Evolutionary conservation across 92 coral and sea anemone genomes (phyloP).

Genomic region (Metridium senile): DNA sequence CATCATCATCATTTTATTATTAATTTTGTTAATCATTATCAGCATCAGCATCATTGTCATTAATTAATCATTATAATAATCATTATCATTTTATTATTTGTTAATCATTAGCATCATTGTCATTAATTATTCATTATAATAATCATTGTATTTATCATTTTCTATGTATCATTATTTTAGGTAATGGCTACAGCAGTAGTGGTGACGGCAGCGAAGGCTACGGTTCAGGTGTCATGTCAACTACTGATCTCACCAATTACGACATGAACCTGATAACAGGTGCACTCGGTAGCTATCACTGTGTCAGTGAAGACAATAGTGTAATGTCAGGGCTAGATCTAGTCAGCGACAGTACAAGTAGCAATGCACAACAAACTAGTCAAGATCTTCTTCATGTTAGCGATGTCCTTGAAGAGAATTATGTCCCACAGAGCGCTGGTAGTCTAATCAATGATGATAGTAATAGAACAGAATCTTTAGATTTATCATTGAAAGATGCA

Average conservation of each 20-base stretch:
- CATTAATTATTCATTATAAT: too few species aligned
- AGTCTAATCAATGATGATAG: background rate
- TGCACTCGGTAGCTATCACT: constrained; percentile 66
- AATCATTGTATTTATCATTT: too few species aligned
- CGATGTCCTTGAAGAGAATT: background rate
- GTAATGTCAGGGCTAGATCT: constrained; percentile 46
- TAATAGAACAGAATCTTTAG: background rate
- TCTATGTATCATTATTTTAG: too few species aligned
- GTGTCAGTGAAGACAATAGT: constrained; percentile 80
- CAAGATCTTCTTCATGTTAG: background rate
- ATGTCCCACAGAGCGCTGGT: background rate
- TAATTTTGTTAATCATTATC: too few species aligned
- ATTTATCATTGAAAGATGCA: background rate
- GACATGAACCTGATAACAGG: constrained; percentile 70
- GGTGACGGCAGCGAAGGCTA: constrained; percentile 60
- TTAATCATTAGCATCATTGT: too few species aligned
- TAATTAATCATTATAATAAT: too few species aligned
- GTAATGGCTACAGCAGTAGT: constrained; percentile 29
- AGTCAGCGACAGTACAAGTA: constrained; percentile 7
- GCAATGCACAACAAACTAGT: too few species aligned
- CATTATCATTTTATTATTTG: too few species aligned
- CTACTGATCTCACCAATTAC: constrained; percentile 7
- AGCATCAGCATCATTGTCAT: too few species aligned
- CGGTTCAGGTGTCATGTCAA: constrained; percentile 43
- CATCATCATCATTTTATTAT: too few species aligned